A percentile compares a stretch with the other conserved stretches of the same genome.
Conservation (phyloP, 2,888 invertebrate species). For the Aleiodes alternator region DNA sequence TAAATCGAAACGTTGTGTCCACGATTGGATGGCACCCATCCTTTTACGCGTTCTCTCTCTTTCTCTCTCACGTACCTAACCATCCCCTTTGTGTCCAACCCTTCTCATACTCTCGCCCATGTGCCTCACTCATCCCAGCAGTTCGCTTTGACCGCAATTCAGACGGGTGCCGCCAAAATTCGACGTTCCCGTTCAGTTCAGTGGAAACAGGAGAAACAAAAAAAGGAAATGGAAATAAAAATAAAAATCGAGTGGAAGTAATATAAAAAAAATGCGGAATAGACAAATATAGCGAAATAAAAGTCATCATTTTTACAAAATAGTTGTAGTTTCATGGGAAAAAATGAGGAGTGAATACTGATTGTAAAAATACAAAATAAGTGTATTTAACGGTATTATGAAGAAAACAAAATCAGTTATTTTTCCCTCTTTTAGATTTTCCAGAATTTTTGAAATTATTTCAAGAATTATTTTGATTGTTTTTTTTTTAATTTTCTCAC, state of each 20-base stretch:
- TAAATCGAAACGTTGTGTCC: slow-evolving; percentile 37
- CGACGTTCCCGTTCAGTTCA: slow-evolving; percentile 21
- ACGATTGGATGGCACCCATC: slow-evolving; percentile 33
- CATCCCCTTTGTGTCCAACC: slow-evolving; percentile 39
- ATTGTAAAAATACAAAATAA: too few species aligned
- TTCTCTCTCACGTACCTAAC: slow-evolving; percentile 23
- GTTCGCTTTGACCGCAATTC: slow-evolving; percentile 38
- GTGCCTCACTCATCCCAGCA: slow-evolving; percentile 4
- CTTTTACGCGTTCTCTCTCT: slow-evolving; percentile 7
- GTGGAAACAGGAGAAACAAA: slow-evolving; percentile 28
- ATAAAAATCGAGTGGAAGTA: slow-evolving; percentile 38
- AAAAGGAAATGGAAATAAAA: not conserved
- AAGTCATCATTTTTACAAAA: slow-evolving; percentile 24
- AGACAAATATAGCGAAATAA: slow-evolving; percentile 23
- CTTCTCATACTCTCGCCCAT: slow-evolving; percentile 25
- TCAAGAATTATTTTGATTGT: too few species aligned
- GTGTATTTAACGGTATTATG: too few species aligned
- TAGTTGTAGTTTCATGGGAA: not conserved
- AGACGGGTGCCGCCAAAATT: slow-evolving; percentile 28
- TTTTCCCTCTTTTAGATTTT: too few species aligned
- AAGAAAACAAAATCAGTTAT: too few species aligned
- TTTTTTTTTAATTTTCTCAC: too few species aligned
- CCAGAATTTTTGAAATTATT: too few species aligned
- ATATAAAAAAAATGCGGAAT: not conserved
- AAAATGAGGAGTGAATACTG: slow-evolving; percentile 1